Evolutionary conservation across 1,140 invertebrate genomes (phyloP), one percentile per base, ranked within the genome.

Genomic region (Sycophaga agraensis): DNA sequence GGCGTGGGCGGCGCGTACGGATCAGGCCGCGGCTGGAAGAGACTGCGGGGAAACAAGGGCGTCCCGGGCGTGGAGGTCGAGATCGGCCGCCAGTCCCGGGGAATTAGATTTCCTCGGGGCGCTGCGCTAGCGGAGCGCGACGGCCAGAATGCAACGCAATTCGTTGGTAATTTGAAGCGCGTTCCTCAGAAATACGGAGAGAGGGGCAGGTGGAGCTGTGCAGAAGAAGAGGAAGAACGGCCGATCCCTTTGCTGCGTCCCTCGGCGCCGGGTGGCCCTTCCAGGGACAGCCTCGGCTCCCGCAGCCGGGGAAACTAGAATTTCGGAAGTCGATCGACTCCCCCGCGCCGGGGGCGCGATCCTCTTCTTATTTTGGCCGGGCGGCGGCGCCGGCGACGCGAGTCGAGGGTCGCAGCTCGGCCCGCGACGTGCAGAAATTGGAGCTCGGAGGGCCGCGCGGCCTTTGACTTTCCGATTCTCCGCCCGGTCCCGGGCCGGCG

Each of bases 131-230:
- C 73, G 70, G 74, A 76, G 73, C 74, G 73, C 68, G 67, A 74
- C 73, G 71, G 67, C 68, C 72, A 76, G 67, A 76, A 75, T 75
- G 73, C 73, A 74, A 72, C 73, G 73, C 72, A 70, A 74, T 76
- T 68, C 70, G 65, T 66, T 50, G 67, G 72, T 74, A 73, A 76
- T 76, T 76, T 68, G 70, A 76, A 74, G 73, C 74, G 69, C 72
- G 73, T 70, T 73, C 68, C 71, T 71, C 67, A 67, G 70, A 71
- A 74, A 70, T 68, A 73, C 71, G 68, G 68, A 66, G 71, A 73
- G n/a, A n/a, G n/a, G n/a, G n/a, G n/a, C n/a, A n/a, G n/a, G n/a
- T n/a, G n/a, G n/a, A n/a, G n/a, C n/a, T n/a, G n/a, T n/a, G n/a
- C n/a, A n/a, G n/a, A n/a, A n/a, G n/a, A n/a, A n/a, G n/a, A n/a